Conservation (phyloP, 2,113 vertebrate species). For the Elaphurus davidianus region DNA sequence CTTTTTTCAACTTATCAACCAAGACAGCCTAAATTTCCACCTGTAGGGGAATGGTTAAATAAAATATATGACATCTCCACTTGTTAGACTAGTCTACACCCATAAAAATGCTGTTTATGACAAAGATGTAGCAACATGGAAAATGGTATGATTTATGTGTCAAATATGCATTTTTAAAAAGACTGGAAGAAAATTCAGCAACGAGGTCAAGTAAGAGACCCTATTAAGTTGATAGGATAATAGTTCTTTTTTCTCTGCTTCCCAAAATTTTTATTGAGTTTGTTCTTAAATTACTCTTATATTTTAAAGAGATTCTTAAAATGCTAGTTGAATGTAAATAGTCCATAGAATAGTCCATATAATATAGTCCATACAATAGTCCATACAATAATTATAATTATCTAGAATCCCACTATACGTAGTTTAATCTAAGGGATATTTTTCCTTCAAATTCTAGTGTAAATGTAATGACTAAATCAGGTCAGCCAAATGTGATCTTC, state of each 20-base stretch:
- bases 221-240: background rate
- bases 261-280: background rate
- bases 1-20: slow-evolving; percentile 33
- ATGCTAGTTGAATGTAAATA: background rate
- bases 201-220: slow-evolving; percentile 18
- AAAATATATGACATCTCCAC: background rate
- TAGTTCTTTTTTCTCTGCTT: background rate
- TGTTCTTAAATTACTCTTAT: background rate
- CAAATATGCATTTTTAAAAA: background rate
- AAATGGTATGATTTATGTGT: background rate
- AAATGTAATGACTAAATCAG: background rate
- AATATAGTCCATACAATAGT: background rate
- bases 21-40: slow-evolving; percentile 24
- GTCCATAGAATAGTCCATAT: background rate
- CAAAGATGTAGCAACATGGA: background rate
- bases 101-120: background rate
- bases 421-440: background rate
- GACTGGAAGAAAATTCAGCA: slow-evolving; percentile 31
- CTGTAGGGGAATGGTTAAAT: slow-evolving; percentile 22
- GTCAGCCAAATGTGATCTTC: background rate
- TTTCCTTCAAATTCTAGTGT: slow-evolving; percentile 33
- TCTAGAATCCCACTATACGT: background rate
- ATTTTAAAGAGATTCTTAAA: background rate
- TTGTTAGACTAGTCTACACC: background rate
- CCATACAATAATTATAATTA: background rate